A percentile compares a stretch with the other conserved stretches of the same genome.
Conservation (phyloP, 2,888 invertebrate species). For the Phymatocera aterrima region DNA sequence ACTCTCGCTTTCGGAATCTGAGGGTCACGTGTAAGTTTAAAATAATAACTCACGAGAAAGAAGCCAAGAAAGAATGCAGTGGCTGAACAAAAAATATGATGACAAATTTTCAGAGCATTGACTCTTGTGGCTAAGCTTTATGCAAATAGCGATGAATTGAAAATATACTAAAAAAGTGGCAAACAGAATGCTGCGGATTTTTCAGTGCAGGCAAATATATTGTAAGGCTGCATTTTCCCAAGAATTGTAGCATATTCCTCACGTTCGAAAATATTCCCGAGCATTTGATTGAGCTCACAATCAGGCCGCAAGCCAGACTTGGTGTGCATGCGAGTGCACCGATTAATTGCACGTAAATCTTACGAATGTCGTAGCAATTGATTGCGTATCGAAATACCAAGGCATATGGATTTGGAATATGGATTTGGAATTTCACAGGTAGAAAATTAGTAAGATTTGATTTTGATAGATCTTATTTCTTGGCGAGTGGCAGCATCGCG, state of each 20-base stretch:
- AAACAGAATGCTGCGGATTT: conserved; percentile 1
- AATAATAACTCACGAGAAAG: neutral
- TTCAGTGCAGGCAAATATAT: neutral
- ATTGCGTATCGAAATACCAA: neutral
- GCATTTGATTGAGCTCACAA: no score
- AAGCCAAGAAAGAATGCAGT: neutral
- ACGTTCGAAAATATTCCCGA: neutral
- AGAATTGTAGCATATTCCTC: neutral
- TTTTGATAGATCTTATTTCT: neutral
- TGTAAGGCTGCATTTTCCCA: neutral
- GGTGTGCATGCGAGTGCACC: neutral
- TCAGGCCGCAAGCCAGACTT: neutral
- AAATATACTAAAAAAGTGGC: conserved; percentile 2
- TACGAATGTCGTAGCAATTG: neutral
- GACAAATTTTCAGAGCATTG: conserved; percentile 7
- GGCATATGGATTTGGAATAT: neutral
- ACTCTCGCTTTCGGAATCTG: neutral
- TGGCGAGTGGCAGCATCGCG: neutral
- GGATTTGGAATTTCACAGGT: neutral
- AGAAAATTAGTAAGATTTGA: neutral
- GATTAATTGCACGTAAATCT: neutral
- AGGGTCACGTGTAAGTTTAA: neutral
- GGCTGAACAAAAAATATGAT: neutral
- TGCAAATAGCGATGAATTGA: neutral
- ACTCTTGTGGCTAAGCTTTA: neutral